Evolutionary conservation across 2,797 vertebrate species (phyloP).

Genomic region (Anguilla megastoma): DNA sequence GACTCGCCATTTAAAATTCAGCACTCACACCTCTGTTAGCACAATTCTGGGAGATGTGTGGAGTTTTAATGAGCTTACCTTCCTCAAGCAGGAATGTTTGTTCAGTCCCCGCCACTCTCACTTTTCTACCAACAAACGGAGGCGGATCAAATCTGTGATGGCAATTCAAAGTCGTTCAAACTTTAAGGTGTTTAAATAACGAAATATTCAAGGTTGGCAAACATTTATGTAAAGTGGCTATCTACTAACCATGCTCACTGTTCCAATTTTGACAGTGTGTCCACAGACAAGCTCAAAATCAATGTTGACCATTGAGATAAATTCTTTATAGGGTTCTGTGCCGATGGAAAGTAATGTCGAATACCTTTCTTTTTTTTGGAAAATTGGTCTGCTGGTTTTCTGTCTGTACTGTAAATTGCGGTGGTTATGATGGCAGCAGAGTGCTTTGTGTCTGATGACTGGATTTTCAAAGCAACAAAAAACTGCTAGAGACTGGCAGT

Average conservation of each 20-base stretch:
- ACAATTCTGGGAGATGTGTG: constrained; percentile 19
- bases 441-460: background rate
- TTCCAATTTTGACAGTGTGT: constrained; percentile 45
- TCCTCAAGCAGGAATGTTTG: background rate
- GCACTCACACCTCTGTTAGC: constrained; percentile 28
- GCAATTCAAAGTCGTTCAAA: constrained; percentile 42
- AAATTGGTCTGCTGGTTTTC: constrained; percentile 3
- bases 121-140: background rate
- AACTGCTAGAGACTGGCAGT: background rate
- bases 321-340: constrained; percentile 48
- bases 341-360: constrained; percentile 35
- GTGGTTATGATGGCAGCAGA: background rate
- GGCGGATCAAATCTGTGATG: constrained; percentile 1
- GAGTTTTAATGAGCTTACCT: constrained; percentile 32
- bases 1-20: background rate
- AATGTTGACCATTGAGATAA: constrained; percentile 53
- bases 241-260: background rate
- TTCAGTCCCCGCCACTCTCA: background rate
- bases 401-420: constrained; percentile 1
- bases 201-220: constrained; percentile 39
- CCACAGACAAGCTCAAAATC: constrained; percentile 47
- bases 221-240: constrained; percentile 36
- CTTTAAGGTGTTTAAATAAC: constrained; percentile 26
- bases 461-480: background rate
- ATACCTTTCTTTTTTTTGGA: constrained; percentile 30